Conservation (phyloP, 1,140 invertebrate genomes). For the Bombus ignitus region DNA sequence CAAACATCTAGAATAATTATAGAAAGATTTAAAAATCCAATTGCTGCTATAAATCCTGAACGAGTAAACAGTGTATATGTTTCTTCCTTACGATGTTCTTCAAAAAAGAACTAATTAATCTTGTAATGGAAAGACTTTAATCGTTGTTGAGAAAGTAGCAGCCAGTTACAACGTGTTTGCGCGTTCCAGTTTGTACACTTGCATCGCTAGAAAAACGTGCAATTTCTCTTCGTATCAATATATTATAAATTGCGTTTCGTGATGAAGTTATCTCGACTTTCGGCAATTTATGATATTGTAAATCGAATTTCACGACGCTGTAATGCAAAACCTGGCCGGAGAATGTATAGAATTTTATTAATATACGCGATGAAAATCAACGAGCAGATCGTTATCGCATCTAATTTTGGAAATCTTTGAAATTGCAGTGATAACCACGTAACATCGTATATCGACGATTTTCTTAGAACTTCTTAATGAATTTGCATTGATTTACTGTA, state of each 20-base stretch:
- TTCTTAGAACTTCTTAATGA: not conserved
- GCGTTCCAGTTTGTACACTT: not conserved
- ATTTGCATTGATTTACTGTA: not conserved
- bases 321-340: not conserved
- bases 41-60: not conserved
- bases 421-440: not conserved
- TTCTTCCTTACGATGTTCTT: too few relatives aligned
- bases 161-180: not conserved
- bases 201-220: not conserved
- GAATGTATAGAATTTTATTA: not conserved
- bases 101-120: too few relatives aligned
- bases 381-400: not conserved
- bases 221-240: not conserved
- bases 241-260: not conserved
- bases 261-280: conserved; percentile 11
- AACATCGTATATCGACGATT: not conserved
- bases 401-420: not conserved
- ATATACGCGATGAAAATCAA: not conserved
- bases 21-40: not conserved
- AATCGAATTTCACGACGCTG: not conserved
- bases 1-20: not conserved
- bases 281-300: not conserved
- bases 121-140: not conserved
- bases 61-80: too few relatives aligned
- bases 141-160: conserved; percentile 12